Evolutionary conservation across 2,888 invertebrate species (phyloP).

Genomic region (Metellina segmentata): DNA sequence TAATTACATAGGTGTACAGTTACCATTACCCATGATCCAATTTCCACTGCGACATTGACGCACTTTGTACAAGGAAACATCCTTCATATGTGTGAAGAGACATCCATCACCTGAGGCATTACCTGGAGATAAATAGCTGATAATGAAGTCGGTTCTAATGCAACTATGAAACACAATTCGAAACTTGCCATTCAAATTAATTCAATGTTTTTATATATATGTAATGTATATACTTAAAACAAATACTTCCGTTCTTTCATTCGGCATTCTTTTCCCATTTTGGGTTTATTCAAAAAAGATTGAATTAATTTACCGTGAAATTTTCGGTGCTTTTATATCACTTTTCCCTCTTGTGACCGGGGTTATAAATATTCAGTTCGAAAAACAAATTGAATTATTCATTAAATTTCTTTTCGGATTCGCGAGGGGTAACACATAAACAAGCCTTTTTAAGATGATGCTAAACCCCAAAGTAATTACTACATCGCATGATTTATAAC

Average conservation of each 20-base stretch:
- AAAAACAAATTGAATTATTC: conserved; percentile 42
- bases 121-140: background rate
- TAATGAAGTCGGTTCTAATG: background rate
- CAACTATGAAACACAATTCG: background rate
- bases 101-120: no score
- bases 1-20: no score
- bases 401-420: conserved; percentile 8
- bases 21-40: no score
- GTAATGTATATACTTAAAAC: background rate
- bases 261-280: background rate
- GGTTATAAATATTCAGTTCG: conserved; percentile 34
- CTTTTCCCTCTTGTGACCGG: background rate
- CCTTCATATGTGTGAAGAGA: background rate
- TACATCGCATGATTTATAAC: conserved; percentile 56
- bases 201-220: background rate
- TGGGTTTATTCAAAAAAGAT: background rate
- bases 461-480: conserved; percentile 41
- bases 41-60: no score
- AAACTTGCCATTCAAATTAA: background rate
- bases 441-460: conserved; percentile 7
- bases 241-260: background rate
- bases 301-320: background rate
- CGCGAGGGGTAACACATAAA: background rate
- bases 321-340: background rate
- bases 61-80: no score